Evolutionary conservation across 2,888 invertebrate genomes (phyloP).

Genomic region (Drosophila meridionalis): DNA sequence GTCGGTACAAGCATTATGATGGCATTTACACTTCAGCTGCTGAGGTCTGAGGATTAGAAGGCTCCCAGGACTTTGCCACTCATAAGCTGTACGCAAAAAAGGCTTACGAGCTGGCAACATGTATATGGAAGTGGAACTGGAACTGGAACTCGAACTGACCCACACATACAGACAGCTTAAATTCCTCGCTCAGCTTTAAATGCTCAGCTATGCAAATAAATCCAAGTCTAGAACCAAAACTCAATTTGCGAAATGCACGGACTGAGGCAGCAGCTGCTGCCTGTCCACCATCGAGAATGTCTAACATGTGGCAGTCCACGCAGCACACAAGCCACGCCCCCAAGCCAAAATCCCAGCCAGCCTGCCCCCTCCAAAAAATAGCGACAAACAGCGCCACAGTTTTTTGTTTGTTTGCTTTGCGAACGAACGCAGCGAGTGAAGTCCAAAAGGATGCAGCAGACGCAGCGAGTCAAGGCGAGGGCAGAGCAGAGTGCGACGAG

Average conservation of each 20-base stretch:
- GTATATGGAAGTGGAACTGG: conserved; percentile 7
- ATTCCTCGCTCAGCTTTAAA: conserved; percentile 32
- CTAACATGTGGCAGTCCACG: conserved; percentile 58
- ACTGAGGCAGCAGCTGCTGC: conserved; percentile 23
- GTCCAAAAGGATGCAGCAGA: conserved; percentile 35
- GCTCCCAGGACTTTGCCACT: conserved; percentile 42
- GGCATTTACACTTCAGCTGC: conserved; percentile 69
- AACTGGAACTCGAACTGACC: conserved; percentile 6
- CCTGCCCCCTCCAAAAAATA: conserved; percentile 7
- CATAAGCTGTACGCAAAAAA: conserved; percentile 52
- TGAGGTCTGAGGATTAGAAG: conserved; percentile 41
- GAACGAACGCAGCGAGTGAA: conserved; percentile 30
- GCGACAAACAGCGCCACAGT: conserved; percentile 54
- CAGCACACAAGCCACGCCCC: conserved; percentile 11
- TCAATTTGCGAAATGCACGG: conserved; percentile 61
- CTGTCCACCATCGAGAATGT: conserved; percentile 51
- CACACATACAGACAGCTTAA: conserved; percentile 12
- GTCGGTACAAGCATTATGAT: conserved; percentile 75
- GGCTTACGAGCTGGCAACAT: conserved; percentile 33
- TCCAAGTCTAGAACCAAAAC: conserved; percentile 63
- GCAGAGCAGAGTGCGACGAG: not conserved
- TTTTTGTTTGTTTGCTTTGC: conserved; percentile 63
- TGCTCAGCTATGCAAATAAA: conserved; percentile 71
- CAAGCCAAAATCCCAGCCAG: not conserved
- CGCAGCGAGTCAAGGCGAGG: not conserved